Evolutionary conservation across 2,113 vertebrate species (phyloP), one percentile per base, ranked within the genome.

Genomic region (Triplophysa tibetana): DNA sequence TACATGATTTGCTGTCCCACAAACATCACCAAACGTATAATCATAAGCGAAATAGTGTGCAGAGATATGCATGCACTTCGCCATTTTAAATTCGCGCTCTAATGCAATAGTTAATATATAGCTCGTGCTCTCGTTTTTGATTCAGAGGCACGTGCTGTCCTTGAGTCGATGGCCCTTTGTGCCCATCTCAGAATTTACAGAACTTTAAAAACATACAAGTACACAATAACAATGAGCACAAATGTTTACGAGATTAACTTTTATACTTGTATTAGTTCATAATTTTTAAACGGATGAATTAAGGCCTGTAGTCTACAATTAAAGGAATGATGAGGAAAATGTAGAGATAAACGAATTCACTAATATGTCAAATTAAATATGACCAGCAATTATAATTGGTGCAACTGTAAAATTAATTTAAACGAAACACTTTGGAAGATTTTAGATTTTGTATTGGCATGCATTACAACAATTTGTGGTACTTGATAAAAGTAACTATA

Each of bases 91-190:
- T 54, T 52, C 41, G 4, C 45, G 76, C 29, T 43, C 23, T 41
- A 38, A 41, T 5, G 52, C 50, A 73, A 58, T 62, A 9, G 72
- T 80, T 80, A 83, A 80, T 83, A 72, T 64, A 41, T 23, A 81
- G 63, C 54, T 17, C 11, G n/a, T 52, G 54, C 24, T 83, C 54
- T 76, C 76, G 65, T 61, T 74, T 52, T 74, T 17, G 33, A 24
- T 60, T n/a, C n/a, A 45, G 43, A 23, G 76, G 74, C 82, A 83
- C 77, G 64, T 83, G 77, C 7, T 70, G 65, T 24, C 70, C 63
- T 50, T 70, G 33, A 24, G 56, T 61, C 29, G 29, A 29, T 29
- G 3, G 4, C 3, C 3, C 29, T 29, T 29, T 29, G 29, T 29
- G 29, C 4, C 70, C 64, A 58, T 14, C 65, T 43, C n/a, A 45